Evolutionary conservation across 2,888 invertebrate species (phyloP), one percentile per base, ranked within the genome.

Genomic region (Hirtodrosophila histrioides): DNA sequence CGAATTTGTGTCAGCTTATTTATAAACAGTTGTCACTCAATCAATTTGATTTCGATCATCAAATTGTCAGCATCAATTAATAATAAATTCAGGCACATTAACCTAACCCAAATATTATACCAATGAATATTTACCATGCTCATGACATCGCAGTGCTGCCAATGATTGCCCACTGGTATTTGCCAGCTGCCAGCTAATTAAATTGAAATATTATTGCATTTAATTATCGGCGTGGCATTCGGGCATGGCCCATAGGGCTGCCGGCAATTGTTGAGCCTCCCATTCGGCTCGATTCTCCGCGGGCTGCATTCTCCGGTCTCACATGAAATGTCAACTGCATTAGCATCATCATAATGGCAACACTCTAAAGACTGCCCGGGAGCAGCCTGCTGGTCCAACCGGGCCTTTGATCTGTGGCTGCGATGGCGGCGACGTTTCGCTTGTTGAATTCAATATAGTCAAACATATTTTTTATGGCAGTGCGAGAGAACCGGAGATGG

Each of bases 361-460:
- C 85, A 80, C 78, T 81, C 65, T 66, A 49, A 46, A 79, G 49
- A 56, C 61, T 67, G 46, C 46, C 49, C 54, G 72, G 76, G 49
- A 62, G 65, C 69, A 48, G 60, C 23, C 54, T 44, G 46, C n/a
- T 40, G 6, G 35, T 54, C 43, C 70, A 45, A 45, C 55, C 53
- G 61, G 74, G 63, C 78, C 78, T 75, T 78, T 75, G 74, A 78
- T 78, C 78, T 78, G 75, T 49, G 65, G 49, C 49, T 45, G 62
- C 46, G 49, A 49, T 51, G 60, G 51, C 68, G 54, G 51, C 67
- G 35, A 56, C 84, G 82, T 84, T 86, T 69, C 82, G 82, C 82
- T 83, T 88, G 82, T 83, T 83, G 87, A 74, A 83, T 77, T 84
- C 88, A 87, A 88, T 88, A 87, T 60, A 88, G 79, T 65, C 60